phyloP scores from a whole-genome alignment of 2,113 vertebrate species.

The Litocranius walleri region DNA sequence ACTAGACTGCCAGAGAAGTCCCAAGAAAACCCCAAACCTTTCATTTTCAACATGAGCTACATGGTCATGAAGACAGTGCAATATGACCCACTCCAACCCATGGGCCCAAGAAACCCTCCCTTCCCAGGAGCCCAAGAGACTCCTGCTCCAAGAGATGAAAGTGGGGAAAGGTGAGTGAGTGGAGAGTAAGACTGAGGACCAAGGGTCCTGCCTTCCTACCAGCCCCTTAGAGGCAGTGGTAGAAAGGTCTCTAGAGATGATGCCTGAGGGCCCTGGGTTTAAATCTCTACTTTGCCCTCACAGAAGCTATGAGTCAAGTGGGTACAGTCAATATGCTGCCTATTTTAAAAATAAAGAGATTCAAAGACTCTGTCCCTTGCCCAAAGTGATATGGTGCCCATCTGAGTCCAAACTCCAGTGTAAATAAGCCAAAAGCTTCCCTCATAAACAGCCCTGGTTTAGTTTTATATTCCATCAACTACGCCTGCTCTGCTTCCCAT shows the following conservation, averaged over 20 bases:
- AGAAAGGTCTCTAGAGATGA: not conserved
- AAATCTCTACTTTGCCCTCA: not conserved
- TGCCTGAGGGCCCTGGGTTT: not conserved
- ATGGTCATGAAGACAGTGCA: slow-evolving; percentile 65
- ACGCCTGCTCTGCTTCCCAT: not conserved
- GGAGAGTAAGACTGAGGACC: not conserved
- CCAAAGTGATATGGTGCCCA: not conserved
- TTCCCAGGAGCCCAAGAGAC: not conserved
- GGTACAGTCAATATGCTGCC: not conserved
- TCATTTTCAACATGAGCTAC: slow-evolving; percentile 72
- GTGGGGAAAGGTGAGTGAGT: not conserved
- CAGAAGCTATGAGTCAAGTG: not conserved
- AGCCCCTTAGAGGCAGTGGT: not conserved
- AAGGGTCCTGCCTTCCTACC: not conserved
- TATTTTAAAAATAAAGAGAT: not conserved
- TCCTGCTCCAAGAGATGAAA: slow-evolving; percentile 10
- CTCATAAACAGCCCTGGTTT: not conserved
- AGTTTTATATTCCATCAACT: not conserved
- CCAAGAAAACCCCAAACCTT: slow-evolving; percentile 74
- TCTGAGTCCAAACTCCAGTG: not conserved
- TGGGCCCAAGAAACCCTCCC: not conserved
- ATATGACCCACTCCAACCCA: slow-evolving; percentile 26
- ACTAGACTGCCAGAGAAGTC: not conserved
- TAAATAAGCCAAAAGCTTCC: not conserved
- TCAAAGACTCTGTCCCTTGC: not conserved